Percentiles rank a stretch among this genome's conserved stretches.
Conservation (phyloP, 2,797 vertebrate genomes). For the Sparus aurata region DNA sequence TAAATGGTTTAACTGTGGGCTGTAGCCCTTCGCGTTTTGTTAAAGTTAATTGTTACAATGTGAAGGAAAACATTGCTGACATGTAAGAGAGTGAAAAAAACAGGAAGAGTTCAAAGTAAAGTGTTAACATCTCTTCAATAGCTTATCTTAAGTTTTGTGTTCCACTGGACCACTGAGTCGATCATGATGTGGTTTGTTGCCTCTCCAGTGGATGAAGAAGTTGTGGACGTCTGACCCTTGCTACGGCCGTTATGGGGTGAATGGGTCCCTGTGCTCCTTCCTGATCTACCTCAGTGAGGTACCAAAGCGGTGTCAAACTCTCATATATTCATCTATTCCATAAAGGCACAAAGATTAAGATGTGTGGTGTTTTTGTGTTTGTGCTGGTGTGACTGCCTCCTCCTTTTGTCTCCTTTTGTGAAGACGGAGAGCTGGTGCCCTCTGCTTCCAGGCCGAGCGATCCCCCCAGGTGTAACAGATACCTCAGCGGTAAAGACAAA, state of each 20-base stretch:
- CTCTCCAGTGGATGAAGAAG: constrained; percentile 39
- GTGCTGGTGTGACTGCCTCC: neutral
- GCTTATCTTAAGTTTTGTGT: neutral
- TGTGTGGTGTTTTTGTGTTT: neutral
- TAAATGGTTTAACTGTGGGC: too few relatives aligned
- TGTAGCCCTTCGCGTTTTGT: too few relatives aligned
- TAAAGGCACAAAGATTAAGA: neutral
- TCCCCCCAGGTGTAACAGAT: neutral
- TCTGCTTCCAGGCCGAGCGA: constrained; percentile 18
- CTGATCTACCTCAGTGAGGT: constrained; percentile 91
- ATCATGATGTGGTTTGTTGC: constrained; percentile 3
- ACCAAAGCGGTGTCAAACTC: neutral
- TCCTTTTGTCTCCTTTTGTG: constrained; percentile 9
- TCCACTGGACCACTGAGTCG: too few relatives aligned
- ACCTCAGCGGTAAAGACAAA: constrained; percentile 8
- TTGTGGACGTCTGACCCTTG: constrained; percentile 83
- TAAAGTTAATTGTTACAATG: too few relatives aligned
- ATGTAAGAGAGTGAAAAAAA: too few relatives aligned
- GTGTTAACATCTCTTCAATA: neutral
- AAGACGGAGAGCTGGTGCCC: constrained; percentile 56
- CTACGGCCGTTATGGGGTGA: constrained; percentile 84
- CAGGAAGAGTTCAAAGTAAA: too few relatives aligned
- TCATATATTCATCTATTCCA: neutral
- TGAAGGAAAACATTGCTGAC: too few relatives aligned
- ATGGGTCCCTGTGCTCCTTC: constrained; percentile 89